A percentile compares a stretch with the other conserved stretches of the same genome.
These are phyloP conservation scores for human (Homo sapiens) DNA, from an alignment of 2,113 vertebrate species.

Conservation along the genomic window GRCh38 chr12:114647501-114648000, in stretches of 20 bases:
- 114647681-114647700: background rate
- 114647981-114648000: too few species aligned
- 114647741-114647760: background rate
- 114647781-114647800: background rate
- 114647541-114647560: background rate
- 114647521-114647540: background rate
- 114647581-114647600: too few species aligned
- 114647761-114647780: rapidly evolving
- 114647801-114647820: background rate
- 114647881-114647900: too few species aligned
- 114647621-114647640: background rate
- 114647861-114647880: too few species aligned
- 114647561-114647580: background rate
- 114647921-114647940: too few species aligned
- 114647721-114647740: rapidly evolving
- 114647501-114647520: background rate
- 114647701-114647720: background rate
- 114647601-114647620: background rate
- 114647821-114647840: background rate
- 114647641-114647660: too few species aligned
- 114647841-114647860: background rate
- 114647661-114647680: background rate
- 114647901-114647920: too few species aligned
- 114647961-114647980: too few species aligned
- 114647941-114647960: too few species aligned